Evolutionary conservation across 1,140 invertebrate genomes (phyloP).

Genomic region (Hypsibius dujardini): DNA sequence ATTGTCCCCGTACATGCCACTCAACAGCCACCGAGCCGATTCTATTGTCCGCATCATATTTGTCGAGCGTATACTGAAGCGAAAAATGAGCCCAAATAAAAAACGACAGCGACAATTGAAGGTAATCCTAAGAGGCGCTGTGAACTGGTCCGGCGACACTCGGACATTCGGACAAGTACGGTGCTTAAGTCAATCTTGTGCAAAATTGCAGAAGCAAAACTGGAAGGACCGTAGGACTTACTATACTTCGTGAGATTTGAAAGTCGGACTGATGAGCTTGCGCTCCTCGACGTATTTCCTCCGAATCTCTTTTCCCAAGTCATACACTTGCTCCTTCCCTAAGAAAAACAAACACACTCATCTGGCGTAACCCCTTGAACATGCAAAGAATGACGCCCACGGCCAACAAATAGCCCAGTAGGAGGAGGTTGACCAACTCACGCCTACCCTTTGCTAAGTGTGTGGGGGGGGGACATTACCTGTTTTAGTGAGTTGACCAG

Average conservation of each 20-base stretch:
- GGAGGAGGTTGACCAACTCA: too few relatives aligned
- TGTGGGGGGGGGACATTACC: background rate
- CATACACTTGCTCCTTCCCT: slow-evolving; percentile 27
- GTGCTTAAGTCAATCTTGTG: background rate
- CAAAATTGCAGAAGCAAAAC: slow-evolving; percentile 5
- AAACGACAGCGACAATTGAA: too few relatives aligned
- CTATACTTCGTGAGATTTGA: slow-evolving; percentile 17
- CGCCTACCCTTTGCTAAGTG: too few relatives aligned
- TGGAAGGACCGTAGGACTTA: slow-evolving; percentile 7
- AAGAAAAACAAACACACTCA: background rate
- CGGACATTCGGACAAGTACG: background rate
- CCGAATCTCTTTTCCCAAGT: slow-evolving; percentile 23
- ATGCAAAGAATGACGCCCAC: too few relatives aligned
- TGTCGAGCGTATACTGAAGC: slow-evolving; percentile 26
- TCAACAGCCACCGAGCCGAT: slow-evolving; percentile 25
- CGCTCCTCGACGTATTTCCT: slow-evolving; percentile 24
- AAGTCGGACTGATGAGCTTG: slow-evolving; percentile 22
- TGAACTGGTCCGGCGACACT: too few relatives aligned
- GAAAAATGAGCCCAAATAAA: slow-evolving; percentile 11
- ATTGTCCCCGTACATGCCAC: slow-evolving; percentile 24
- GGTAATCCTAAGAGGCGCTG: too few relatives aligned
- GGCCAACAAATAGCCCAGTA: background rate
- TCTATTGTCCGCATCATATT: slow-evolving; percentile 27
- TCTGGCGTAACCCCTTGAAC: too few relatives aligned
- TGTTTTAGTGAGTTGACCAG: slow-evolving; percentile 25